phyloP scores from a whole-genome alignment of 2,113 vertebrate genomes.

The Stegostoma tigrinum region DNA sequence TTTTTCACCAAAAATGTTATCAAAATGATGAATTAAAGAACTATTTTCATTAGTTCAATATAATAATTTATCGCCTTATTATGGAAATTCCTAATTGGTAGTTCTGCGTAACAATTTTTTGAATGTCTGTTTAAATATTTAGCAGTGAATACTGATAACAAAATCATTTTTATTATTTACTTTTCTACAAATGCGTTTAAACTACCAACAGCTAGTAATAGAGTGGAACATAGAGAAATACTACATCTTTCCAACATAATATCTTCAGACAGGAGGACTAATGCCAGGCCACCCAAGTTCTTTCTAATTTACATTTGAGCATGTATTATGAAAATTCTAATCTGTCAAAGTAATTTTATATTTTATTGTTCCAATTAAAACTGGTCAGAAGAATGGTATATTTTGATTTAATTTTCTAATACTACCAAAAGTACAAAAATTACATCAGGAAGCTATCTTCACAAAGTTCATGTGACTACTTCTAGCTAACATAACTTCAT shows the following conservation, averaged over 20 bases:
- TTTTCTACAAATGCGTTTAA: background rate
- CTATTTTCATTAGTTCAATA: background rate
- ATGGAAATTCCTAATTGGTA: background rate
- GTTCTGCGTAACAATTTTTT: background rate
- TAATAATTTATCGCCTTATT: background rate
- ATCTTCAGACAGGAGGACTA: background rate
- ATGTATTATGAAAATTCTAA: background rate
- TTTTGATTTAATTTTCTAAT: background rate
- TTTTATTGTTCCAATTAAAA: background rate
- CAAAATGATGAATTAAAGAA: background rate
- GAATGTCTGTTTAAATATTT: background rate
- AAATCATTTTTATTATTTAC: background rate
- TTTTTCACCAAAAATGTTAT: background rate
- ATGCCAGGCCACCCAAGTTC: background rate
- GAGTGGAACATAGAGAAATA: background rate
- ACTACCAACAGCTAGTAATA: background rate
- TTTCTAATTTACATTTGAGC: background rate
- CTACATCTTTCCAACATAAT: background rate
- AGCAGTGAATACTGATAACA: background rate
- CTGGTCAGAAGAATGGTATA: background rate
- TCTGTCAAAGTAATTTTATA: background rate
- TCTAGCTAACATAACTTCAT: background rate
- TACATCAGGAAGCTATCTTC: background rate
- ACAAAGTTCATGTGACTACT: background rate
- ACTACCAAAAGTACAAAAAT: background rate